Base-by-base conservation (phyloP, 2,113 vertebrate species). In the Thunnus maccoyii region DNA sequence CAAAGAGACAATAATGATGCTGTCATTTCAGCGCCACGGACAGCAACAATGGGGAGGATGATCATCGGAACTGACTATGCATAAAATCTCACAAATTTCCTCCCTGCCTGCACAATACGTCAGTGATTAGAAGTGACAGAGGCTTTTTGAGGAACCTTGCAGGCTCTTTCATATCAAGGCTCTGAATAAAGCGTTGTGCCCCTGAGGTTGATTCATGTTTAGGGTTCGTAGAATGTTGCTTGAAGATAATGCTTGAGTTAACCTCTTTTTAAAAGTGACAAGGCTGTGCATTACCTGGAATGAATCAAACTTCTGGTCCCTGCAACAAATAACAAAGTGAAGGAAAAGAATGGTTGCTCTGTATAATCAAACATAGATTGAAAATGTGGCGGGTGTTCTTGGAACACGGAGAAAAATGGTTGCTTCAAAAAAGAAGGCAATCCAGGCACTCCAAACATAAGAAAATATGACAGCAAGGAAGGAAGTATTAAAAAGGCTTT, bases 51-150 rank as follows among this genome's bases (percentile, higher is more conserved):
- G 30, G 74, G 55, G 58, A 58, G 70, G 82, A 85, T 76, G 78
- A 89, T 89, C 89, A 93, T 93, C 57, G 58, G 85, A 94, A 92
- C 69, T 84, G 93, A 92, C 91, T 92, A 62, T 85, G 91, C 93
- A 93, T 93, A 88, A 94, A 94, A 93, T 90, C 76, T 74, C 63
- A 75, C 89, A 91, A 76, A 86, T 90, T 64, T 91, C 58, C 80
- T 80, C 80, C 64, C 62, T 83, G 78, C 73, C 66, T 85, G 84
- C 70, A 78, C 86, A 86, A 89, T 85, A 62, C 32, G 32, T 72
- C 83, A 22, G 78, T 84, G 89, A 95, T 92, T 89, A 91, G 71
- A 92, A 86, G 88, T 70, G 91, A 93, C 86, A 88, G 88, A 61
- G 70, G 80, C 79, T 84, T 90, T 83, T 68, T 70, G 52, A 86